A percentile compares a stretch with the other conserved stretches of the same genome.
Conservation (phyloP, 2,888 invertebrate species). For the Geophilus truncorum region DNA sequence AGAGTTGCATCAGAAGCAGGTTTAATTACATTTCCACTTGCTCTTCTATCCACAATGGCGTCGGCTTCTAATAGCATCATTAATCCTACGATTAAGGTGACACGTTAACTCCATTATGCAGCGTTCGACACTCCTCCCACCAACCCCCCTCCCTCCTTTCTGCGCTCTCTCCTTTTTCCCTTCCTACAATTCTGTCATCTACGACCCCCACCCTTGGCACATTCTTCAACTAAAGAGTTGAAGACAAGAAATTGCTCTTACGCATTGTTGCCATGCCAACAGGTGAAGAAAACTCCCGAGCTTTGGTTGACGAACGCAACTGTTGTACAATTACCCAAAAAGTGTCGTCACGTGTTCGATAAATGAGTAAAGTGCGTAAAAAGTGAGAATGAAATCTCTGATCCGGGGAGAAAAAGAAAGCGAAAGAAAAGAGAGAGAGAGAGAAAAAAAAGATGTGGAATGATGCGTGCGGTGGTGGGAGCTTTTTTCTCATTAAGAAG, state of each 20-base stretch:
- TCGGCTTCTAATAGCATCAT: slow-evolving; percentile 4
- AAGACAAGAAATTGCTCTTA: slow-evolving; percentile 1
- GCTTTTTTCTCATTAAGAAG: slow-evolving; percentile 2
- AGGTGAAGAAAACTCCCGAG: not conserved
- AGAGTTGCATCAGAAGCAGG: not conserved
- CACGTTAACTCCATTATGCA: slow-evolving; percentile 10
- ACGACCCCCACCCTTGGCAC: not conserved
- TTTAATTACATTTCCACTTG: slow-evolving; percentile 10
- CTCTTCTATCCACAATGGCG: slow-evolving; percentile 10
- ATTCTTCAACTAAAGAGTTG: slow-evolving; percentile 10
- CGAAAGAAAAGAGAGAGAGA: too few relatives aligned
- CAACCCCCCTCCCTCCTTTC: not conserved
- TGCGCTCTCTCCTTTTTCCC: not conserved
- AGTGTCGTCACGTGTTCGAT: not conserved
- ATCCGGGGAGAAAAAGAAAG: not conserved
- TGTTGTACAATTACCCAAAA: not conserved
- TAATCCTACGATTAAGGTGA: slow-evolving; percentile 10
- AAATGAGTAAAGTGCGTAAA: not conserved
- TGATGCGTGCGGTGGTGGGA: not conserved
- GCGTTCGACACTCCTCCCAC: slow-evolving; percentile 10
- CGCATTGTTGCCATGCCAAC: slow-evolving; percentile 4
- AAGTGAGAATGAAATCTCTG: not conserved
- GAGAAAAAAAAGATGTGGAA: not conserved
- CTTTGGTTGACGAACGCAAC: not conserved
- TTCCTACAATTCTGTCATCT: slow-evolving; percentile 4